Evolutionary conservation across 2,797 vertebrate genomes (phyloP), one percentile per base, ranked within the genome.

Genomic region (Sebastes taczanowskii): DNA sequence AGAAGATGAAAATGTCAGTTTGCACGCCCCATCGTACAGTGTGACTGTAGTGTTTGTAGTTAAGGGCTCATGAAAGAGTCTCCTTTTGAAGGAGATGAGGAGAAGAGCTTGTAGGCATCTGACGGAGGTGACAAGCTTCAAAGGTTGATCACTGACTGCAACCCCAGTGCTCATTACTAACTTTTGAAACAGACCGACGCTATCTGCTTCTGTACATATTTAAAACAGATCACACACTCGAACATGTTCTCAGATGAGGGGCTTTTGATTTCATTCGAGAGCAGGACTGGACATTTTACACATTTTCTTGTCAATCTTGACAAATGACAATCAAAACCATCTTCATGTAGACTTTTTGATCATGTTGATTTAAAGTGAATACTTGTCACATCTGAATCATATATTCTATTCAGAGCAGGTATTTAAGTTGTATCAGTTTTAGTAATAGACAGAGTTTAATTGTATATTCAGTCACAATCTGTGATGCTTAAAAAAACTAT

Each of bases 21-120:
- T 61, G 25, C 23, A 58, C 35, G n/a, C 35, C 56, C 29, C 22
- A 16, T 55, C n/a, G 23, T 71, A 30, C 42, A 75, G 25, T 25
- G 20, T 42, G 38, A 72, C 73, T 78, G 52, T 52, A n/a, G 32
- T 27, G 55, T 74, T 74, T 67, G 46, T 53, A 34, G 68, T 52
- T 77, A 82, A 85, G 63, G 53, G 67, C 60, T 62, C 11, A 55
- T 78, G 46, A 71, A 74, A 60, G 30, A 55, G 60, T 81, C 56
- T 75, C 16, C 62, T 30, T 65, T 69, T 77, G 52, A 80, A 68
- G 81, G 38, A 68, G 61, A 80, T 71, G 52, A 73, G 23, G 59
- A 71, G 65, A 30, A 71, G 74, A 77, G 46, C 67, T 80, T 69
- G 46, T 56, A 55, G 76, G 38, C 66, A 61, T 71, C 64, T 77